Base-by-base conservation (phyloP, 2,888 invertebrate species). In the Drosophila conformis region DNA sequence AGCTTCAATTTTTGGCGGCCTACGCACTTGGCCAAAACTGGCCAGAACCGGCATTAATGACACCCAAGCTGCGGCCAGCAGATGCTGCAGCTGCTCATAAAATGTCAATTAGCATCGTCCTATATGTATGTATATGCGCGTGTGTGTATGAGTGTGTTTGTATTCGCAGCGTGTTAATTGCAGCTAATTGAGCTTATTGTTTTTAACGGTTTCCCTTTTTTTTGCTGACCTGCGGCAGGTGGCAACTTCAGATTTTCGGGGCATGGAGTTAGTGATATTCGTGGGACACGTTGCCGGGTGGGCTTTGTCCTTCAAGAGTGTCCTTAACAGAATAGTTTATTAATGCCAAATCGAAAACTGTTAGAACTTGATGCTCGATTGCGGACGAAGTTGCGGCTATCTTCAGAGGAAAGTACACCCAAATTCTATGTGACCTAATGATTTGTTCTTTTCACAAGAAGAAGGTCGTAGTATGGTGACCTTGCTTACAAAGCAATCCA, bases 121-220 rank as follows among this genome's bases (percentile, higher is more conserved):
- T 42, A 27, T 59, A 56, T 49, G 15, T 48, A 48, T 46, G 51
- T 38, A 38, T 48, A 49, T 51, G 33, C 53, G 33, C 56, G 33
- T 33, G 56, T 54, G 64, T 48, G 57, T 52, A 59, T 54, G 46
- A 54, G 60, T 61, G 33, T 53, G 40, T 40, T 36, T 74, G 65
- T 57, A 33, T 42, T 57, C 29, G 15, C 58, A 62, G 52, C 18
- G 68, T 84, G 70, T 78, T 79, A 87, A 79, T 87, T 75, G 76
- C 78, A 70, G 80, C 75, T 90, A 89, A 89, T 89, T 89, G 86
- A 78, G 78, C 77, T 83, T 73, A 86, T 86, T 87, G 87, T 81
- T 87, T 87, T 84, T 82, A 86, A 87, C 87, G 80, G 76, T 38
- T 61, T 67, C 40, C 29, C 25, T 29, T 40, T n/a, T n/a, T 40